These are phyloP conservation scores for Pegoplata infirma DNA, from an alignment of 2,888 invertebrate species.

Conservation along the genomic window DNA sequence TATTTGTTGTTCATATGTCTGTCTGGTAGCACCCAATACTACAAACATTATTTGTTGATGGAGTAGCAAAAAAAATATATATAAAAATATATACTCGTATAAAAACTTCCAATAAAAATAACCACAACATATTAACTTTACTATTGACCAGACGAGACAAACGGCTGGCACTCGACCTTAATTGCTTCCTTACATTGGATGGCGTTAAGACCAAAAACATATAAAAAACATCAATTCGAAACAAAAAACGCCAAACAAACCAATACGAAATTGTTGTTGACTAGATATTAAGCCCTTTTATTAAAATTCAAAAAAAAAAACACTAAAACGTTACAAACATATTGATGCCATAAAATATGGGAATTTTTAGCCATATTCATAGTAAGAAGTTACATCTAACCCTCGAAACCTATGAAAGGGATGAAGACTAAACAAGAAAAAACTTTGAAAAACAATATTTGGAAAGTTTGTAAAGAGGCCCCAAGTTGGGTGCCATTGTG, in stretches of 20 bases:
- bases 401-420: no score
- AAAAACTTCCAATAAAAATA: background rate
- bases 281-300: no score
- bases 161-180: constrained; percentile 1
- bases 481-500: no score
- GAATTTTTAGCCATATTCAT: no score
- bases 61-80: background rate
- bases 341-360: no score
- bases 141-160: constrained; percentile 3
- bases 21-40: background rate
- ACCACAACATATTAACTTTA: background rate
- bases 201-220: background rate
- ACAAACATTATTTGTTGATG: background rate
- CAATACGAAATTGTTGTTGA: background rate
- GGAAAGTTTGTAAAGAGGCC: no score
- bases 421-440: no score
- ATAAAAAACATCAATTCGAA: background rate
- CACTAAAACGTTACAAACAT: background rate
- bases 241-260: background rate
- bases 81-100: no score
- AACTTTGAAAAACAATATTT: no score
- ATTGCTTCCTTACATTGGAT: constrained; percentile 3
- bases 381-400: no score
- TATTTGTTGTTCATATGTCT: background rate
- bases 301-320: no score